Conservation (phyloP, 1,140 invertebrate species). For the Mizuhopecten yessoensis region DNA sequence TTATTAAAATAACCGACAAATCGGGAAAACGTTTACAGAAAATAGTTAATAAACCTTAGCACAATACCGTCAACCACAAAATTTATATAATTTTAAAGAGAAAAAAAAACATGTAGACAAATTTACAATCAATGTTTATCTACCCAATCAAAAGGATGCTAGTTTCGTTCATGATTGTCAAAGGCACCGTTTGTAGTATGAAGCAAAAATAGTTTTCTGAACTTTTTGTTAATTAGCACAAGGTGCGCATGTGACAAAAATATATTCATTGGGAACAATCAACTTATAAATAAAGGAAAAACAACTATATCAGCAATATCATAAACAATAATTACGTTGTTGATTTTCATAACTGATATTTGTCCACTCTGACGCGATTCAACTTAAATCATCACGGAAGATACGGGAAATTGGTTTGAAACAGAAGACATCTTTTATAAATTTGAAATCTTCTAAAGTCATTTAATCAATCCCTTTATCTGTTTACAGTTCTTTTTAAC, state of each 20-base stretch:
- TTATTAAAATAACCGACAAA: not conserved
- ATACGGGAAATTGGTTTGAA: no score
- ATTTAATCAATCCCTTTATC: no score
- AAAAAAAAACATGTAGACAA: conserved; percentile 29
- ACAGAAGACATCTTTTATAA: no score
- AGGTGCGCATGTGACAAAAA: not conserved
- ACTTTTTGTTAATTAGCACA: not conserved
- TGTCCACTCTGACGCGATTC: no score
- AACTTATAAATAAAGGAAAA: not conserved
- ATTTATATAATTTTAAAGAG: conserved; percentile 5
- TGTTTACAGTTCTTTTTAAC: no score
- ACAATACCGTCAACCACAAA: not conserved
- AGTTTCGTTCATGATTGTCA: conserved; percentile 4
- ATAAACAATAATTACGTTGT: not conserved
- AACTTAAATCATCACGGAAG: no score
- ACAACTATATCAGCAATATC: no score
- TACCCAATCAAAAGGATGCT: not conserved
- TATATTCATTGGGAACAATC: not conserved
- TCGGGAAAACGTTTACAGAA: not conserved
- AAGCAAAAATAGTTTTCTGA: not conserved
- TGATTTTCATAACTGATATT: not conserved
- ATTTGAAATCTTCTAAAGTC: no score
- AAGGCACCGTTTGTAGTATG: conserved; percentile 3
- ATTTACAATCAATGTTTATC: not conserved
- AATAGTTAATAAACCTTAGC: not conserved